Evolutionary conservation across 1,140 invertebrate species (phyloP).

Genomic region (Nephotettix cincticeps): DNA sequence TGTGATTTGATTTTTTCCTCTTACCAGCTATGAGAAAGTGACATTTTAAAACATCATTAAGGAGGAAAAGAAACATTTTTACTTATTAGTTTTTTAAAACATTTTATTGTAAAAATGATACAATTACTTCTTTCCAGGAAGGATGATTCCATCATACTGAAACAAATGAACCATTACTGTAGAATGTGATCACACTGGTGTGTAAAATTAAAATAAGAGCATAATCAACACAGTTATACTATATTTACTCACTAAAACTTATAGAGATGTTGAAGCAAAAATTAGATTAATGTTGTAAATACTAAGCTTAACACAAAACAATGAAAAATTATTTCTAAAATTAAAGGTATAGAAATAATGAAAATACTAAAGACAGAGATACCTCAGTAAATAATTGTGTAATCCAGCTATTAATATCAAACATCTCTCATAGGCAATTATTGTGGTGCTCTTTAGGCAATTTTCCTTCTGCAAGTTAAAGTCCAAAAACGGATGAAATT

Average conservation of each 20-base stretch:
- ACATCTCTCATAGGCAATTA: too few species aligned
- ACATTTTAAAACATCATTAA: too few species aligned
- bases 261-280: background rate
- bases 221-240: background rate
- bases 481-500: too few species aligned
- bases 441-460: too few species aligned
- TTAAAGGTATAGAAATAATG: background rate
- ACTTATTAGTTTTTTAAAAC: conserved; percentile 13
- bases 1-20: too few species aligned
- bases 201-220: background rate
- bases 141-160: conserved; percentile 58
- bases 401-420: too few species aligned
- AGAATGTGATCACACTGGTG: background rate
- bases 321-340: conserved; percentile 15
- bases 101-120: conserved; percentile 2
- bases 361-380: too few species aligned
- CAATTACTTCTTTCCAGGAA: conserved; percentile 53
- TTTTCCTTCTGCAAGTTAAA: too few species aligned
- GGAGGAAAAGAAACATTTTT: background rate
- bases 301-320: background rate
- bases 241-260: background rate
- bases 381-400: too few species aligned
- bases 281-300: background rate
- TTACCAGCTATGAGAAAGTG: too few species aligned
- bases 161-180: conserved; percentile 43